Conservation (phyloP, 35 echinoderm and acorn worm genomes). For the Holothuria glaberrima region DNA sequence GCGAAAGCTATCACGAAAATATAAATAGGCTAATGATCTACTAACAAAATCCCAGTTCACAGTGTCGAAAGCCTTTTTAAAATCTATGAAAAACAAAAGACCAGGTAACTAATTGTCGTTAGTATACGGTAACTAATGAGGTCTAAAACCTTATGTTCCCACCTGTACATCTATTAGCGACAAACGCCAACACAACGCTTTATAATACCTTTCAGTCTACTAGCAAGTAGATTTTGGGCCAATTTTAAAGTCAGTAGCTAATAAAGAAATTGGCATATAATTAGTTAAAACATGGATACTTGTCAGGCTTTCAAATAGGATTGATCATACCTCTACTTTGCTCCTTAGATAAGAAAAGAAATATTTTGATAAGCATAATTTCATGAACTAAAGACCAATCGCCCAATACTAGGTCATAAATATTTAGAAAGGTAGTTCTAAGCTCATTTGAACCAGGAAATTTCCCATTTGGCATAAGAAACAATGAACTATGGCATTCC, state of each 20-base stretch:
- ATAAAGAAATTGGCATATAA: conserved; percentile 28
- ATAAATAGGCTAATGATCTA: neutral
- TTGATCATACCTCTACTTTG: neutral
- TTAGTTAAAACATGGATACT: conserved; percentile 5
- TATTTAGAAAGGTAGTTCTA: conserved; percentile 16
- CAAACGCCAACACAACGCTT: neutral
- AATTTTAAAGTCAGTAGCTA: neutral
- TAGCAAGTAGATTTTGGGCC: neutral
- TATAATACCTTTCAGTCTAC: too few relatives aligned
- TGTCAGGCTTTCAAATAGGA: neutral
- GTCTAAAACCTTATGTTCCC: conserved; percentile 28
- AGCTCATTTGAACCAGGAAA: conserved; percentile 16
- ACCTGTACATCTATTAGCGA: neutral
- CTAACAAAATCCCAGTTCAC: conserved; percentile 18
- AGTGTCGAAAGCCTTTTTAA: too few relatives aligned
- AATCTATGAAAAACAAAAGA: too few relatives aligned
- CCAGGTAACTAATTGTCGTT: conserved; percentile 5
- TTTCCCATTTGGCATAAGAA: too few relatives aligned
- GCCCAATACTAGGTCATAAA: neutral
- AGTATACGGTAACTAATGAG: conserved; percentile 14
- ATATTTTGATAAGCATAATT: conserved; percentile 13
- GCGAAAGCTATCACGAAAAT: conserved; percentile 26
- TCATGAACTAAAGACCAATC: conserved; percentile 1
- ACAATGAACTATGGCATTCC: too few relatives aligned
- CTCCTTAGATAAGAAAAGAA: neutral